Conservation (phyloP, 2,888 invertebrate species). For the Amphimallon solstitiale region DNA sequence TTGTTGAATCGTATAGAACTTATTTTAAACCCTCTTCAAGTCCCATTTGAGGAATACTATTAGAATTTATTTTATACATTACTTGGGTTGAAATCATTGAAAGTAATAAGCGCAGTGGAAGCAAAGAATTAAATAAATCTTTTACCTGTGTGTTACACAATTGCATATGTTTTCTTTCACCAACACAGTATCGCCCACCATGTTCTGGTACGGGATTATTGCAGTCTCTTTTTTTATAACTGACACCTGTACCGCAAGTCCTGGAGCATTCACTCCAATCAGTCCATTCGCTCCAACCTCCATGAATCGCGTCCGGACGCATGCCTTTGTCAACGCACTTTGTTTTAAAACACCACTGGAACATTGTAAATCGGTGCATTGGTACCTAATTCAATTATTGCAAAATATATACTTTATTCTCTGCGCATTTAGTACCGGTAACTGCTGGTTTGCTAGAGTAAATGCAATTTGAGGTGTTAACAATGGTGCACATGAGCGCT, state of each 20-base stretch:
- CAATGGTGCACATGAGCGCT: background rate
- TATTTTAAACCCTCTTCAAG: too few relatives aligned
- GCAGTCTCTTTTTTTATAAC: slow-evolving; percentile 68
- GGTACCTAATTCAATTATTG: too few relatives aligned
- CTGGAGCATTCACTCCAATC: slow-evolving; percentile 70
- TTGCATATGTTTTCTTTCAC: slow-evolving; percentile 69
- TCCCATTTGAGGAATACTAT: too few relatives aligned
- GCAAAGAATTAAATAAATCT: background rate
- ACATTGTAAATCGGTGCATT: slow-evolving; percentile 30
- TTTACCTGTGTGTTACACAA: slow-evolving; percentile 70
- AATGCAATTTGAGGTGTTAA: slow-evolving; percentile 1
- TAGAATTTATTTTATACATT: too few relatives aligned
- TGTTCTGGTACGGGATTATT: slow-evolving; percentile 71
- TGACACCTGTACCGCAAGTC: slow-evolving; percentile 74
- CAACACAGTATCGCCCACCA: slow-evolving; percentile 73
- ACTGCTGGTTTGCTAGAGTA: background rate
- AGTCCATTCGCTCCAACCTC: slow-evolving; percentile 75
- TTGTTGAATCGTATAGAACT: too few relatives aligned
- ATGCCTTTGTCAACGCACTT: slow-evolving; percentile 72
- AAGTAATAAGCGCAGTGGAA: too few relatives aligned
- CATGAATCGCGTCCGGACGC: slow-evolving; percentile 70
- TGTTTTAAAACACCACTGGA: slow-evolving; percentile 73
- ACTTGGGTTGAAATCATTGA: too few relatives aligned
- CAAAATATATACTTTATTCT: slow-evolving; percentile 65
- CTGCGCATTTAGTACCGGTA: slow-evolving; percentile 73